phyloP scores from a whole-genome alignment of 2,888 invertebrate species.

The Spodoptera littoralis region DNA sequence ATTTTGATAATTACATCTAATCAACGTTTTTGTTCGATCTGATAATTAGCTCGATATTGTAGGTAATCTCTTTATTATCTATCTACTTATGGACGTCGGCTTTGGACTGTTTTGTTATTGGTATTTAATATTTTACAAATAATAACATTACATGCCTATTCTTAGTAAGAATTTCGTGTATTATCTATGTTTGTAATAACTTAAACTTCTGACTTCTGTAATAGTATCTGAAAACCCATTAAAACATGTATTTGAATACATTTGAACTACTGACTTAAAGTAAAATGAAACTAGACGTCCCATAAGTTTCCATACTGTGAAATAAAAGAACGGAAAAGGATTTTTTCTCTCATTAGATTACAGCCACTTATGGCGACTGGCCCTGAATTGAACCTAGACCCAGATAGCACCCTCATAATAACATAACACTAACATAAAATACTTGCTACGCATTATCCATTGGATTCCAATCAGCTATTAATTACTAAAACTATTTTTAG shows the following conservation, averaged over 20 bases:
- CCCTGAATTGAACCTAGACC: constrained; percentile 54
- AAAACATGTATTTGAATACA: too few relatives aligned
- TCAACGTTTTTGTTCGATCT: constrained; percentile 23
- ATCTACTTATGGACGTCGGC: constrained; percentile 2
- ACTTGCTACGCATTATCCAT: constrained; percentile 19
- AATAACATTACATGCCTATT: too few relatives aligned
- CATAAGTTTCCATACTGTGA: neutral
- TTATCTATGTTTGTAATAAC: too few relatives aligned
- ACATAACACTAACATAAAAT: constrained; percentile 29
- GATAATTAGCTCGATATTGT: constrained; percentile 16
- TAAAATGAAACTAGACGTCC: too few relatives aligned
- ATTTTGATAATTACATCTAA: constrained; percentile 28
- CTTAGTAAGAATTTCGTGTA: too few relatives aligned
- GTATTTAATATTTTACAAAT: too few relatives aligned
- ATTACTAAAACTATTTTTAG: constrained; percentile 18
- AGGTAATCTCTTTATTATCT: constrained; percentile 19
- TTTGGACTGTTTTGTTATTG: constrained; percentile 18
- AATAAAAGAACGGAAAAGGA: constrained; percentile 14
- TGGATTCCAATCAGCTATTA: constrained; percentile 35
- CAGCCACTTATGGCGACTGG: constrained; percentile 23
- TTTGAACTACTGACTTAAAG: too few relatives aligned
- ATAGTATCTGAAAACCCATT: too few relatives aligned
- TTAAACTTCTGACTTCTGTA: too few relatives aligned
- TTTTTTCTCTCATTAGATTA: constrained; percentile 37
- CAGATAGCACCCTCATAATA: constrained; percentile 52